A percentile compares a stretch with the other conserved stretches of the same genome.
phyloP scores from a whole-genome alignment of 2,797 vertebrate species.

The Cynopterus sphinx region DNA sequence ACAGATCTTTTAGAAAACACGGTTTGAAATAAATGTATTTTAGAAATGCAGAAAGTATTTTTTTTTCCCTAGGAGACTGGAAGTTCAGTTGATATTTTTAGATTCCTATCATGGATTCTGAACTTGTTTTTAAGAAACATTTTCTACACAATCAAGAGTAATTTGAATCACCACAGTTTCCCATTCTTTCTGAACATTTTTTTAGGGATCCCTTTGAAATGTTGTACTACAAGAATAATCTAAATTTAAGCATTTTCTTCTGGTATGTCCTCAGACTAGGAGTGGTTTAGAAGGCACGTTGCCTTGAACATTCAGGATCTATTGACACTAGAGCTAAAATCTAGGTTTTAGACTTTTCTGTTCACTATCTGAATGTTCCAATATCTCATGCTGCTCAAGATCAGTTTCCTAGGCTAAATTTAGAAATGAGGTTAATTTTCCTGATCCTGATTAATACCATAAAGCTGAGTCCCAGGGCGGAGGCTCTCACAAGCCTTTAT shows the following conservation, averaged over 20 bases:
- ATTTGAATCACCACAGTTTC: slow-evolving; percentile 70
- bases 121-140: slow-evolving; percentile 62
- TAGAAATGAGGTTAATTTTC: background rate
- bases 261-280: slow-evolving; percentile 6
- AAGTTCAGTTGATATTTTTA: slow-evolving; percentile 68
- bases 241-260: slow-evolving; percentile 59
- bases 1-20: slow-evolving; percentile 65
- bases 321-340: background rate
- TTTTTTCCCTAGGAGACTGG: slow-evolving; percentile 50
- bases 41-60: slow-evolving; percentile 62
- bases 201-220: slow-evolving; percentile 11
- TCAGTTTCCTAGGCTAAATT: background rate
- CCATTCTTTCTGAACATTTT: slow-evolving; percentile 50
- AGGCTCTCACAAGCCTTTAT: background rate
- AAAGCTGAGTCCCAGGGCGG: background rate
- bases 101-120: slow-evolving; percentile 37
- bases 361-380: background rate
- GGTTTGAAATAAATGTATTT: slow-evolving; percentile 67
- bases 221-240: slow-evolving; percentile 55
- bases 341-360: background rate
- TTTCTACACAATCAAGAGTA: slow-evolving; percentile 70
- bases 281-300: background rate
- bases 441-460: background rate
- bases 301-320: background rate
- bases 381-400: background rate